Evolutionary conservation across 2,113 vertebrate genomes (phyloP), one percentile per base, ranked within the genome.

Genomic region (Meles meles): DNA sequence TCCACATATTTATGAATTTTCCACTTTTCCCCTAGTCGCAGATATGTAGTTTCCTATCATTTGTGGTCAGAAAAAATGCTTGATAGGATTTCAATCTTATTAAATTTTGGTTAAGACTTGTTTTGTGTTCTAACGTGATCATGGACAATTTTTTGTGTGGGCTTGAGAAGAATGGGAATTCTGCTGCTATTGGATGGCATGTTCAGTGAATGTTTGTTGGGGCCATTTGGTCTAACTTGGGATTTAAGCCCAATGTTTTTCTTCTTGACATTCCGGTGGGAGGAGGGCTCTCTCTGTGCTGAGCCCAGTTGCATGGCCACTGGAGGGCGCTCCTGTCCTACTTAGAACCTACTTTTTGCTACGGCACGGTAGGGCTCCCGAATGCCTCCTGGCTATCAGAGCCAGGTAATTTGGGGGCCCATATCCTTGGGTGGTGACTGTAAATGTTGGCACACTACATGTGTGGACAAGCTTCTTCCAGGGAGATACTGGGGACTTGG

Each of bases 91-190:
- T 61, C 13, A 76, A n/a, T 11, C 55, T 55, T 52, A 17, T 11
- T 11, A 61, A 76, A 67, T 23, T 76, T 76, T 61, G 42, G 42
- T 47, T 61, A 61, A 89, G 57, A 76, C 39, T 34, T 44, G 31
- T 44, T 88, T 89, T 23, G 29, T 89, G 71, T 31, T 76, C 55
- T 76, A 76, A 76, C 6, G 25, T 61, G 87, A 76, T 61, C 71
- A 42, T 47, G 39, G 39, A n/a, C 61, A 89, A 89, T 61, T 31
- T 88, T 25, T 59, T 21, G 42, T 18, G 87, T 15, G 39, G 13
- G 6, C 72, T 74, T 74, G 39, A 15, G 39, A 74, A 61, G 29
- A 76, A 44, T 47, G 55, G 31, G 39, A 27, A 61, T 61, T 61
- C 63, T 74, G 52, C 39, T 89, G 52, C 39, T 76, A 21, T n/a